Base-by-base conservation (phyloP, 2,797 vertebrate species). In the Siniperca obscura region DNA sequence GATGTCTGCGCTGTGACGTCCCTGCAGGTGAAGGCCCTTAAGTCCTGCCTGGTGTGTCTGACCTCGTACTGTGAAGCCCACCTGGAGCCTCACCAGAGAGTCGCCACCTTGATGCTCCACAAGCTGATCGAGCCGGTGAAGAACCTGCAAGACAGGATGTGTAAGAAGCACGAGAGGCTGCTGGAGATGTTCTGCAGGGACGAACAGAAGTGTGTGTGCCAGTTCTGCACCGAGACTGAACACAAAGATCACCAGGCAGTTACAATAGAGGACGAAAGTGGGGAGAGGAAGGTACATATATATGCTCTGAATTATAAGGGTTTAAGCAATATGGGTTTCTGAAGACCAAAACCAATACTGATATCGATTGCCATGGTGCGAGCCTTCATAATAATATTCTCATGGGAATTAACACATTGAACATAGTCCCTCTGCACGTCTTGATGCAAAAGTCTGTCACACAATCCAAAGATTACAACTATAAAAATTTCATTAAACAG, bases 181-280 rank as follows among this genome's bases (percentile, higher is more conserved):
- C 88, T 95, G 76, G 91, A 94, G 83, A 87, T 94, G 90, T 95
- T 93, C 90, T 95, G 95, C 81, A 85, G 80, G 76, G 87, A 86
- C 1, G 95, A 95, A 4, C 88, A 92, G 86, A 87, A 65, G 81
- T 93, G 88, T 5, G 92, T 91, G 46, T 93, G 92, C 25, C 87
- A 21, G 50, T 94, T 94, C 86, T 95, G 95, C 87, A 91, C 87
- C 1, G 93, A 95, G 89, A 93, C 90, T 0, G 79, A 87, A 73
- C 94, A 95, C 88, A 88, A 86, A 73, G 83, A 53, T 2, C 95
- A 95, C 55, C 68, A 17, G 69, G 60, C 76, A 0, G 91, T 95
- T 0, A 72, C 69, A 0, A 25, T 93, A 46, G 88, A 93, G 75
- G 85, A 83, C 0, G 93, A 94, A 82, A 86, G 91, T n/a, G 3